A percentile compares a stretch with the other conserved stretches of the same genome.
phyloP scores from a whole-genome alignment of 2,888 invertebrate genomes.

The Cyaniris semiargus region DNA sequence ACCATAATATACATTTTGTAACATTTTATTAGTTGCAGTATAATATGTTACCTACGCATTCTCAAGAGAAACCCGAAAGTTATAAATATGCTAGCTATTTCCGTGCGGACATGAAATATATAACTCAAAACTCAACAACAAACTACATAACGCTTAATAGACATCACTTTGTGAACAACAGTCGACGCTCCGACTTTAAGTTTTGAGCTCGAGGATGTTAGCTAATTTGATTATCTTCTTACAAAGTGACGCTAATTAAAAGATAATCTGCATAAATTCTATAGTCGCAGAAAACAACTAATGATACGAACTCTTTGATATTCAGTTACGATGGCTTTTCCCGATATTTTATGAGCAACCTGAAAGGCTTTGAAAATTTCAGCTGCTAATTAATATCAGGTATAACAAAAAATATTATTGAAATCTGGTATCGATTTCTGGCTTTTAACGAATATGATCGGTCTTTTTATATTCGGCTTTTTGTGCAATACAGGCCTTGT shows the following conservation, averaged over 20 bases:
- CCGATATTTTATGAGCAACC: too few relatives aligned
- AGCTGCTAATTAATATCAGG: not conserved
- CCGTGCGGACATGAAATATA: not conserved
- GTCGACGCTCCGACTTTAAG: not conserved
- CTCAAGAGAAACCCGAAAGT: not conserved
- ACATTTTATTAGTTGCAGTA: not conserved
- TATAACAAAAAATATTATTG: not conserved
- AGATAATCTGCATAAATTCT: not conserved
- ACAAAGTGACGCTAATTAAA: constrained; percentile 4
- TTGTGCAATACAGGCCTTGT: too few relatives aligned
- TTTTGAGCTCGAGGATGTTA: not conserved
- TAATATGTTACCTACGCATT: not conserved
- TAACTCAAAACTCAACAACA: constrained; percentile 1
- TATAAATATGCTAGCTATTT: constrained; percentile 6
- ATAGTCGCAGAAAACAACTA: not conserved
- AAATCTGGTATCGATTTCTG: not conserved
- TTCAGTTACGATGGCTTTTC: not conserved
- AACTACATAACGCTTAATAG: not conserved
- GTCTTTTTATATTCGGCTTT: not conserved
- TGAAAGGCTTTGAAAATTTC: not conserved
- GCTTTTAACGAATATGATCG: not conserved
- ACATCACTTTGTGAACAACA: constrained; percentile 2
- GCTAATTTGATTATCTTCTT: not conserved
- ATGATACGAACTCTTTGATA: not conserved
- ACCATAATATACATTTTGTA: not conserved